These are phyloP conservation scores for Athalia cordata DNA, from an alignment of 2,888 invertebrate genomes.

Conservation along the genomic window DNA sequence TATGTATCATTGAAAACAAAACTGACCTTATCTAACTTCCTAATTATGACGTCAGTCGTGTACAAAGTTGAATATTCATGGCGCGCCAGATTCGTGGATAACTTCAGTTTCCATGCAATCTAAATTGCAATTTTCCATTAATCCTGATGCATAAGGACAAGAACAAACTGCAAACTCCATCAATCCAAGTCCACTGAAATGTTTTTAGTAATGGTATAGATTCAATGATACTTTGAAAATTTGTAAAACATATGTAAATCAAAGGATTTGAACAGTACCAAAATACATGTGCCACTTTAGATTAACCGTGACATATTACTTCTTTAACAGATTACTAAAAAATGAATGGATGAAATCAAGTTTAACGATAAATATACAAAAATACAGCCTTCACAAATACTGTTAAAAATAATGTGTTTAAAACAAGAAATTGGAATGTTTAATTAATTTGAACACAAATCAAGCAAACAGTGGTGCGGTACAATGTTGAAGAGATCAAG, in stretches of 20 bases:
- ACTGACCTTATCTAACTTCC: constrained; percentile 39
- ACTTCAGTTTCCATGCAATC: constrained; percentile 15
- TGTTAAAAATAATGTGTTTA: no score
- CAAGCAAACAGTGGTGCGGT: background rate
- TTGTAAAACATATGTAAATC: background rate
- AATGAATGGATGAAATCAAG: background rate
- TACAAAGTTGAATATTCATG: constrained; percentile 37
- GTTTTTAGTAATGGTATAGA: background rate
- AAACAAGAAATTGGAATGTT: no score
- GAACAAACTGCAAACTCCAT: constrained; percentile 13
- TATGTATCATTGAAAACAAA: background rate
- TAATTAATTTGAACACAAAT: background rate
- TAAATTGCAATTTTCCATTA: constrained; percentile 25
- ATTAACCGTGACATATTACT: background rate
- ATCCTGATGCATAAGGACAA: background rate
- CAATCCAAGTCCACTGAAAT: constrained; percentile 37
- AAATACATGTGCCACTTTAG: no score
- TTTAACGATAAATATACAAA: no score
- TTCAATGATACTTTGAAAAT: background rate
- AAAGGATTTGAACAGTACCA: background rate
- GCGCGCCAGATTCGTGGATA: constrained; percentile 20
- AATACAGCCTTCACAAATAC: background rate
- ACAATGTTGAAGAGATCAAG: no score
- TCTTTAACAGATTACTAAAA: background rate
- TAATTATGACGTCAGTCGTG: constrained; percentile 27